Evolutionary conservation across 2,113 vertebrate genomes (phyloP).

Genomic region (Anas platyrhynchos): DNA sequence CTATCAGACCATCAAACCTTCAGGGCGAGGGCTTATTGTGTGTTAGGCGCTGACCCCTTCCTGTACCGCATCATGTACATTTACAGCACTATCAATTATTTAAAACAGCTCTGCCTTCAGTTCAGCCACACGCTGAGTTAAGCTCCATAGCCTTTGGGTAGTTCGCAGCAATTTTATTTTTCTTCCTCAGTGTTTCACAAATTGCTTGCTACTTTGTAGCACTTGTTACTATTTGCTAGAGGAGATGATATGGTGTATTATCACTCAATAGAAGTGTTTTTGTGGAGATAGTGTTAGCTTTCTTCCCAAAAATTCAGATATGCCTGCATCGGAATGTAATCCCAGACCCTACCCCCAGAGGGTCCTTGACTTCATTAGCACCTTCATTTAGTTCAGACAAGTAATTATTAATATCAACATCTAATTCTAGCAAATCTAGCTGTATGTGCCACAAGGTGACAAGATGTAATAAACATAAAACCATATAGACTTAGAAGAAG

Average conservation of each 20-base stretch:
- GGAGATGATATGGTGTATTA: slow-evolving; percentile 18
- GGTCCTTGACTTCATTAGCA: slow-evolving; percentile 55
- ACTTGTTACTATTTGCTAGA: slow-evolving; percentile 37
- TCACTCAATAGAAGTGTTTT: not conserved
- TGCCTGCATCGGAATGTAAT: not conserved
- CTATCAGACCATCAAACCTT: not conserved
- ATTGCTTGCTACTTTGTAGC: not conserved
- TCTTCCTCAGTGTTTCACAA: not conserved
- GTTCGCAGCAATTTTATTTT: slow-evolving; percentile 4
- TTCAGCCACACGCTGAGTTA: slow-evolving; percentile 46
- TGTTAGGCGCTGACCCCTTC: slow-evolving; percentile 24
- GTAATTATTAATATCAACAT: slow-evolving; percentile 63
- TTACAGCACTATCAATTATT: slow-evolving; percentile 61
- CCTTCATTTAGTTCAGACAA: slow-evolving; percentile 54
- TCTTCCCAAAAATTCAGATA: slow-evolving; percentile 26
- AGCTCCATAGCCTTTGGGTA: slow-evolving; percentile 34
- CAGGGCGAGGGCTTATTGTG: not conserved
- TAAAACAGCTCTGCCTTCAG: slow-evolving; percentile 43
- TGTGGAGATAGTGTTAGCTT: not conserved
- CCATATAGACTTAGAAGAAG: not conserved
- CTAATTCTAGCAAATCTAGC: slow-evolving; percentile 42
- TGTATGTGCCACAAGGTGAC: slow-evolving; percentile 46
- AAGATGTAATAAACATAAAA: slow-evolving; percentile 48
- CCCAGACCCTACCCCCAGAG: not conserved
- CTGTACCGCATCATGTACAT: slow-evolving; percentile 4